Evolutionary conservation across 2,888 invertebrate species (phyloP), one percentile per base, ranked within the genome.

Genomic region (Alloplasta piceator): DNA sequence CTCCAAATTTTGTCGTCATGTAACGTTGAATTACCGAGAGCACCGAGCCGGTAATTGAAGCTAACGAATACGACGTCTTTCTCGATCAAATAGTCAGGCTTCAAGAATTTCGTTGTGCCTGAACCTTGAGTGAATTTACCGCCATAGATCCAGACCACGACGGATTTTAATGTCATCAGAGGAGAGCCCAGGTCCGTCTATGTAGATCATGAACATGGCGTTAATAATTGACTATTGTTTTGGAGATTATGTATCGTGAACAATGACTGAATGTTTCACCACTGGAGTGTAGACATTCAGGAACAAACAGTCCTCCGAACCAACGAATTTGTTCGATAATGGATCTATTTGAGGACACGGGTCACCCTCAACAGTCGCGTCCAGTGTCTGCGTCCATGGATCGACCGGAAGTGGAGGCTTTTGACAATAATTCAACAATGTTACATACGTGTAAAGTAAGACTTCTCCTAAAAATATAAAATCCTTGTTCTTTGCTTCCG

Each of bases 21-120:
- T 46, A 36, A 38, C 26, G 4, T 9, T 12, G 1, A 1, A 63
- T 73, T 70, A 88, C 88, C 88, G 0, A 86, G 55, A 9, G 84
- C 55, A n/a, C 86, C 87, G 10, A 85, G 52, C 16, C 88, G 86
- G 80, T 86, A 88, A 75, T 86, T 86, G 4, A 87, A 61, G 2
- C 84, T 80, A n/a, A 88, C 87, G 26, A 87, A 46, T 36, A 88
- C 74, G 0, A 89, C 82, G 52, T 84, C 83, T 46, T 85, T 82
- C 38, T 87, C 86, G 2, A 88, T 3, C 41, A 88, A 66, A 63
- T 85, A 87, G 81, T 89, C 87, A 2, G 88, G 88, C 12, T 87
- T 85, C 67, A 81, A 86, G 2, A 71, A 43, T 4, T 52, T 10
- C 6, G 38, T 36, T 36, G 83, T 72, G 0, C 72, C 50, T 6